Evolutionary conservation across 1,140 invertebrate genomes (phyloP).

Genomic region (Argopecten irradians): DNA sequence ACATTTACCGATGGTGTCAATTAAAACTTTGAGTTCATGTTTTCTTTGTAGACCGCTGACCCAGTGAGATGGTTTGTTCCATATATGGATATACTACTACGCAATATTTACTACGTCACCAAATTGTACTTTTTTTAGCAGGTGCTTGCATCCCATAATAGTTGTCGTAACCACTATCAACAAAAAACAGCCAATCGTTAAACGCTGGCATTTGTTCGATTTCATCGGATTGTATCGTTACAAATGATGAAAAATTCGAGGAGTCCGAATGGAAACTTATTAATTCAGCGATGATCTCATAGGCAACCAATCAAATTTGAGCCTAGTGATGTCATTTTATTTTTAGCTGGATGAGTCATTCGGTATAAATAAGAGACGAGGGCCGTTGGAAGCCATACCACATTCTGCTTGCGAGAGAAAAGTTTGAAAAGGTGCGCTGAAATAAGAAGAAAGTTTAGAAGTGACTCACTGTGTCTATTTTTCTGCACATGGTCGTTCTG

Average conservation of each 20-base stretch:
- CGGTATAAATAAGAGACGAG: slow-evolving; percentile 65
- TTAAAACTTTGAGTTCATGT: neutral
- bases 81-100: slow-evolving; percentile 18
- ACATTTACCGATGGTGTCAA: neutral
- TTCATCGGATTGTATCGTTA: neutral
- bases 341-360: slow-evolving; percentile 75
- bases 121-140: slow-evolving; percentile 27
- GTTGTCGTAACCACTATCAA: slow-evolving; percentile 2
- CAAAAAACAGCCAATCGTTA: neutral
- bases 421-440: neutral
- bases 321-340: slow-evolving; percentile 78
- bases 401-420: neutral
- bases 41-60: slow-evolving; percentile 11
- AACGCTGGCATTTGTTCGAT: neutral
- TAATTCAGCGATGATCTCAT: slow-evolving; percentile 64
- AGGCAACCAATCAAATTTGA: slow-evolving; percentile 74
- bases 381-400: slow-evolving; percentile 28
- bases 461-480: slow-evolving; percentile 38
- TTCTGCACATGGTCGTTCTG: neutral
- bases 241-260: neutral
- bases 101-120: slow-evolving; percentile 16
- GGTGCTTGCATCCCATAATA: slow-evolving; percentile 39
- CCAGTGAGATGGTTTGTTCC: neutral
- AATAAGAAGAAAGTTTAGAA: slow-evolving; percentile 43
- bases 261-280: neutral